phyloP scores from a whole-genome alignment of 2,113 vertebrate species.

The Eulemur rufifrons region DNA sequence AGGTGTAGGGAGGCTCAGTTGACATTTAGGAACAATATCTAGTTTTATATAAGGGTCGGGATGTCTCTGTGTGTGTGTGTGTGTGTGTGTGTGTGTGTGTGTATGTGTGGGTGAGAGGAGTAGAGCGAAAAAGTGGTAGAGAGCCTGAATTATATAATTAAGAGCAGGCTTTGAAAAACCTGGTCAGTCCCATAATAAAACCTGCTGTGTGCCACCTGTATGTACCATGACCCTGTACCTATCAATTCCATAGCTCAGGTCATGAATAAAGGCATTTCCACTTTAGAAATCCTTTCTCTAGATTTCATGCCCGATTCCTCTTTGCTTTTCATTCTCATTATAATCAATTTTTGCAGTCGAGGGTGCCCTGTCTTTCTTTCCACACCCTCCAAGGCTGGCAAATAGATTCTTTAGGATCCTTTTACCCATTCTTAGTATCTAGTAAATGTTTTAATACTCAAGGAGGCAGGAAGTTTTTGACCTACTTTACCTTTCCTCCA shows the following conservation, averaged over 20 bases:
- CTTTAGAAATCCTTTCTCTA: not conserved
- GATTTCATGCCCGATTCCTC: not conserved
- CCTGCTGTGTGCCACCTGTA: not conserved
- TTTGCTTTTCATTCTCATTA: not conserved
- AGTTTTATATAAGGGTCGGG: not conserved
- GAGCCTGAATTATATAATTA: not conserved
- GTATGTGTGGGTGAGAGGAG: not conserved
- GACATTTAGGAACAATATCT: not conserved
- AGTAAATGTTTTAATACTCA: slow-evolving; percentile 48
- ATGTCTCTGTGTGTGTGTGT: not conserved
- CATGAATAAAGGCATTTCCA: not conserved
- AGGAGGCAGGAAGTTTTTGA: slow-evolving; percentile 46
- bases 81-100: not conserved
- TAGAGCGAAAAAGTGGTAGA: not conserved
- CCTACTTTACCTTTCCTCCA: slow-evolving; percentile 54
- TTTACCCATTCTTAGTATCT: not conserved
- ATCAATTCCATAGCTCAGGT: not conserved
- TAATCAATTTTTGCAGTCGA: slow-evolving; percentile 30
- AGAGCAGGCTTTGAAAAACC: slow-evolving; percentile 10
- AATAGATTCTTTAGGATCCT: slow-evolving; percentile 23
- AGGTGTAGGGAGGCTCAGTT: not conserved
- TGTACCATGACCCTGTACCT: not conserved
- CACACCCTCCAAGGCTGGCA: not conserved
- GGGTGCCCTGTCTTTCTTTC: not conserved
- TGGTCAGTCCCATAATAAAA: not conserved